These are phyloP conservation scores for Vulpes vulpes DNA, from an alignment of 2,113 vertebrate genomes.

Conservation along the genomic window DNA sequence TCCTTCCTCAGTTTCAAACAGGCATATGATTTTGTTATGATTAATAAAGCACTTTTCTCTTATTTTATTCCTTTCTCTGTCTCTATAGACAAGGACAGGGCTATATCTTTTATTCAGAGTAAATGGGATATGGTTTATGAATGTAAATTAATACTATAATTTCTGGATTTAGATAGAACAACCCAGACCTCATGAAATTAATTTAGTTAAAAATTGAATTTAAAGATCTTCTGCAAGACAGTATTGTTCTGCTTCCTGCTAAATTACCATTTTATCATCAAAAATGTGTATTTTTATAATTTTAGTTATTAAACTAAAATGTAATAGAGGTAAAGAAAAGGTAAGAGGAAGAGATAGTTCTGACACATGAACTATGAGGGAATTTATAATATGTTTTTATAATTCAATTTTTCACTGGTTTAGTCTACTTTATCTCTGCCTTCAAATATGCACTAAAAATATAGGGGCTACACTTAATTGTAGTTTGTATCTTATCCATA, in stretches of 20 bases:
- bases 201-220: slow-evolving; percentile 74
- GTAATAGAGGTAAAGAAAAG: slow-evolving; percentile 62
- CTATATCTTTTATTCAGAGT: slow-evolving; percentile 67
- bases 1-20: slow-evolving; percentile 54
- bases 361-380: slow-evolving; percentile 51
- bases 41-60: slow-evolving; percentile 62
- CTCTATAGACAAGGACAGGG: slow-evolving; percentile 47
- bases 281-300: slow-evolving; percentile 66
- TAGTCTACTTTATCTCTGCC: slow-evolving; percentile 41
- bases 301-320: slow-evolving; percentile 70
- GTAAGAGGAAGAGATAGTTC: slow-evolving; percentile 42
- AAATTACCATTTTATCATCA: slow-evolving; percentile 69
- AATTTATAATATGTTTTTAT: slow-evolving; percentile 42
- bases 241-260: slow-evolving; percentile 57
- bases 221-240: slow-evolving; percentile 73
- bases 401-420: slow-evolving; percentile 45
- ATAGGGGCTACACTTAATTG: slow-evolving; percentile 21
- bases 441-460: slow-evolving; percentile 56
- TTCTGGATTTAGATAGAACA: slow-evolving; percentile 67
- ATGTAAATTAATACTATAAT: slow-evolving; percentile 70
- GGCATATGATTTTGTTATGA: slow-evolving; percentile 26
- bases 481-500: slow-evolving; percentile 51
- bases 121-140: slow-evolving; percentile 64
- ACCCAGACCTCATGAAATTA: slow-evolving; percentile 59
- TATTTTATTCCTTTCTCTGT: slow-evolving; percentile 56